Conservation (phyloP, 2,797 vertebrate genomes). For the Falco peregrinus region DNA sequence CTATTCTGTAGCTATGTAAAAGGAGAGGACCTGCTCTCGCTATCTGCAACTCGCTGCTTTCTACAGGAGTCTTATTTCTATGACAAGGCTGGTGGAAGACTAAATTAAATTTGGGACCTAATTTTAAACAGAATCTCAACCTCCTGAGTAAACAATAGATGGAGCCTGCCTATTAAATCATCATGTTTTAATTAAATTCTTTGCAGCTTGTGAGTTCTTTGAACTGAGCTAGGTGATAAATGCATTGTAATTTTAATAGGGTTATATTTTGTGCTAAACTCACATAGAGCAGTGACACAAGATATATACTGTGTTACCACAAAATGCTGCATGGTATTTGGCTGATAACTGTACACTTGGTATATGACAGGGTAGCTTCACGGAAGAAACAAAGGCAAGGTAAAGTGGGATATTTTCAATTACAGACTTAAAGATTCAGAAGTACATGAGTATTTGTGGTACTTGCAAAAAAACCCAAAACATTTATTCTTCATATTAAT, state of each 20-base stretch:
- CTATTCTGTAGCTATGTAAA: neutral
- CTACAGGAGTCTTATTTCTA: neutral
- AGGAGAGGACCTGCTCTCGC: neutral
- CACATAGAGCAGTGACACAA: constrained; percentile 7
- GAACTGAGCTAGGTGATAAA: constrained; percentile 71
- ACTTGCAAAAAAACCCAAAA: neutral
- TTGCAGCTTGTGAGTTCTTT: constrained; percentile 59
- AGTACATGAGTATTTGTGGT: neutral
- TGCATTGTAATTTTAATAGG: constrained; percentile 69
- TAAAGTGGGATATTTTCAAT: neutral
- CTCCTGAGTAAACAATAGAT: constrained; percentile 73
- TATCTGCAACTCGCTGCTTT: neutral
- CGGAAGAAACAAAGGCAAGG: neutral
- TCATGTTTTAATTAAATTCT: constrained; percentile 80
- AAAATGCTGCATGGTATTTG: neutral
- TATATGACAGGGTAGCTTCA: neutral
- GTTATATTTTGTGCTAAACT: constrained; percentile 66
- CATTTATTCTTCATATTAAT: neutral
- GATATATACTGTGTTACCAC: constrained; percentile 21
- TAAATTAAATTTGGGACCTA: constrained; percentile 72
- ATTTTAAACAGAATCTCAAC: constrained; percentile 74
- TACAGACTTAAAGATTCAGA: neutral
- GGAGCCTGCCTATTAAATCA: constrained; percentile 78
- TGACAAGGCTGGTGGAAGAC: constrained; percentile 51
- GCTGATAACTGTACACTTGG: constrained; percentile 26